Conservation (phyloP, 2,888 invertebrate genomes). For the Drosophila peninsularis region DNA sequence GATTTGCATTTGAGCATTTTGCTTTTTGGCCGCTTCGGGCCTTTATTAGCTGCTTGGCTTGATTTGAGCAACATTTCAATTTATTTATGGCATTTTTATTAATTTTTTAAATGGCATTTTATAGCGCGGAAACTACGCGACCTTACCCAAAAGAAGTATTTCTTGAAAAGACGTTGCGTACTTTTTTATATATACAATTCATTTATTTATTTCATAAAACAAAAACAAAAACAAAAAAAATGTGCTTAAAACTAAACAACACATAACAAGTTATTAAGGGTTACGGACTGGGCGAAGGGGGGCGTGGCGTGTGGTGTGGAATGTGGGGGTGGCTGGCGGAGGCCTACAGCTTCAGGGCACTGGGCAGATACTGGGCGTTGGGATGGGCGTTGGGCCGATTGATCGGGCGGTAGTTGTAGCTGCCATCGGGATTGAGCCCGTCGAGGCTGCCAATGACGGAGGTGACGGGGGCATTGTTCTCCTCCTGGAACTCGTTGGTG, state of each 20-base stretch:
- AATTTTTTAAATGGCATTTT: constrained; percentile 69
- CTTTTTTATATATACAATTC: constrained; percentile 45
- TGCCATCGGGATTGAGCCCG: constrained; percentile 79
- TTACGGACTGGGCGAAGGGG: constrained; percentile 1
- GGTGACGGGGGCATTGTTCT: constrained; percentile 77
- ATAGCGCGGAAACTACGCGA: constrained; percentile 58
- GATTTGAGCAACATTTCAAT: constrained; percentile 66
- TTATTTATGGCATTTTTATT: constrained; percentile 76
- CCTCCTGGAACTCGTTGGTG: constrained; percentile 80
- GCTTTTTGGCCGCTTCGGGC: constrained; percentile 24
- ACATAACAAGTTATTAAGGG: constrained; percentile 35
- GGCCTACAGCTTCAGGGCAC: constrained; percentile 59
- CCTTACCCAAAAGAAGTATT: constrained; percentile 41
- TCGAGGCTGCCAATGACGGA: constrained; percentile 82
- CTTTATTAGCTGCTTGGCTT: constrained; percentile 33
- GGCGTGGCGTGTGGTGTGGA: not conserved
- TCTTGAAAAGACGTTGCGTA: constrained; percentile 37
- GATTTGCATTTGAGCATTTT: constrained; percentile 51
- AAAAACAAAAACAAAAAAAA: constrained; percentile 38
- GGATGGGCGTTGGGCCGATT: constrained; percentile 55
- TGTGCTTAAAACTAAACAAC: constrained; percentile 70
- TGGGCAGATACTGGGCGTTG: constrained; percentile 75
- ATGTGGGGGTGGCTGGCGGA: not conserved
- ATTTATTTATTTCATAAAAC: constrained; percentile 40
- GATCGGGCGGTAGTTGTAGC: constrained; percentile 79